Evolutionary conservation across 1,140 invertebrate species (phyloP), one percentile per base, ranked within the genome.

Genomic region (Scaptomyza hsui): DNA sequence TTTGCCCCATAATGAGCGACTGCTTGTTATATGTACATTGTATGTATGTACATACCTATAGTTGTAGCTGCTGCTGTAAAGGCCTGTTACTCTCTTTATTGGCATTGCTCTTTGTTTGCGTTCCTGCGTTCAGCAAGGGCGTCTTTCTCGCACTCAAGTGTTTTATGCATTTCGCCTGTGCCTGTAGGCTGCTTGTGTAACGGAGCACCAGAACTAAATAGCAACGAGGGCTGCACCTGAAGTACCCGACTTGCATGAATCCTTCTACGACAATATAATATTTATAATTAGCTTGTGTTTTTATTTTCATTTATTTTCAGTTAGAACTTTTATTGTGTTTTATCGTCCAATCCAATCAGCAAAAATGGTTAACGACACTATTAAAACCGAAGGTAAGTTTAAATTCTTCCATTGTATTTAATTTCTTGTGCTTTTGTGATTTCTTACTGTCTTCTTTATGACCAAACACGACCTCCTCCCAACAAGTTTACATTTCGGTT

Each of bases 281-380:
- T 21, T 1, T 12, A 12, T 24, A 32, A 24, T 39, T 19, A 32
- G 3, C 10, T 32, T 32, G 3, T 12, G 3, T 19, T 52, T 42
- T n/a, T 0, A 48, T 18, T n/a, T 35, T 45, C 7, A 18, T 4
- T 53, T 10, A 39, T 47, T 53, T 69, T 26, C 41, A 52, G 59
- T 53, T 12, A 53, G 12, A 24, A 62, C 19, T 18, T 41, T 41
- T 3, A 26, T 44, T 19, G 48, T 21, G 15, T 26, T 42, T 26
- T 12, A 49, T 47, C 42, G 21, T 62, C 37, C 29, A 39, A 62
- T 13, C 9, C 9, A 41, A n/a, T 45, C 19, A 67, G 24, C 32
- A 12, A 73, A 68, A 55, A 76, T 76, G 74, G 74, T 73, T 48
- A 76, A 73, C 74, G 63, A 32, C 49, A 70, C 70, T 35, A 37